These are phyloP conservation scores for Eutrigla gurnardus DNA, from an alignment of 2,797 vertebrate species.

Conservation along the genomic window DNA sequence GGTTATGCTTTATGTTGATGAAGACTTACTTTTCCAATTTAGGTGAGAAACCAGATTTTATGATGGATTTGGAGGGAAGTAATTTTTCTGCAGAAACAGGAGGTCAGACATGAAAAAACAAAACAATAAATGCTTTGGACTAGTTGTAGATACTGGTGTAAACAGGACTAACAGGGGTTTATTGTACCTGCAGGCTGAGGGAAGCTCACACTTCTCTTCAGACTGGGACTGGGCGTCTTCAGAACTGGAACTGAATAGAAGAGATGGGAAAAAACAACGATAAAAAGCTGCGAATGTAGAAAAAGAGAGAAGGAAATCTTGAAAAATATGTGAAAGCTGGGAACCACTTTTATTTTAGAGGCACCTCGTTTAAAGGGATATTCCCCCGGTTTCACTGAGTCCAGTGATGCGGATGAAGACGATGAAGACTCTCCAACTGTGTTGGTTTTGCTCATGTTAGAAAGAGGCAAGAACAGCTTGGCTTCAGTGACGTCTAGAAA, in stretches of 20 bases:
- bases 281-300: background rate
- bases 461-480: conserved; percentile 39
- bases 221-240: conserved; percentile 75
- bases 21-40: conserved; percentile 73
- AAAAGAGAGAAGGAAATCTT: background rate
- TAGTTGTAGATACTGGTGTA: background rate
- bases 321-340: background rate
- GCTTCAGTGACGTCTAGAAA: conserved; percentile 55
- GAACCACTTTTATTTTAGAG: background rate
- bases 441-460: conserved; percentile 49
- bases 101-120: background rate
- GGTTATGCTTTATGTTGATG: background rate
- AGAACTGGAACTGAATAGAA: conserved; percentile 60
- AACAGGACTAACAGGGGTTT: background rate
- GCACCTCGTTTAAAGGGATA: conserved; percentile 83
- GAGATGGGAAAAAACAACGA: conserved; percentile 5
- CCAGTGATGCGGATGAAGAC: conserved; percentile 67
- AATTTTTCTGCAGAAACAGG: conserved; percentile 77
- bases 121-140: background rate
- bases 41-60: conserved; percentile 76
- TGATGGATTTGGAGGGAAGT: conserved; percentile 81
- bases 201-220: conserved; percentile 81
- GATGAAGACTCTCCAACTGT: conserved; percentile 39
- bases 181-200: conserved; percentile 80
- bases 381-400: conserved; percentile 77